These are phyloP conservation scores for Cecropterus lyciades DNA, from an alignment of 1,140 invertebrate species.

Conservation along the genomic window DNA sequence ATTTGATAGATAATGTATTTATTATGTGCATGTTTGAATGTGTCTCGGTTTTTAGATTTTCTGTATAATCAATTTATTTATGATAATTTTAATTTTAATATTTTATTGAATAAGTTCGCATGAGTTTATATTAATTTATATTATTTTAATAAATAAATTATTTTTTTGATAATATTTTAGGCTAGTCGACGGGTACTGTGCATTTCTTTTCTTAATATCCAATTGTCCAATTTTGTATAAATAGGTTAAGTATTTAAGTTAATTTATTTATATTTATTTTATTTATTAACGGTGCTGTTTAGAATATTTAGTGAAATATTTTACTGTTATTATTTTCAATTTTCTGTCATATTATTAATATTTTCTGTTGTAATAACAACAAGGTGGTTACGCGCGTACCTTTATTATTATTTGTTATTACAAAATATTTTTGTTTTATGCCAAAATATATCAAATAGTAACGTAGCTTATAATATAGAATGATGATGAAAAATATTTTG, in stretches of 20 bases:
- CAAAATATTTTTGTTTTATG: constrained; percentile 38
- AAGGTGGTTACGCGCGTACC: constrained; percentile 79
- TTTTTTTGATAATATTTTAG: constrained; percentile 50
- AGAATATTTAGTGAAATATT: constrained; percentile 39
- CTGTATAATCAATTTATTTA: constrained; percentile 22
- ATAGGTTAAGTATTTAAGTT: constrained; percentile 50
- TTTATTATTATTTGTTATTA: constrained; percentile 48
- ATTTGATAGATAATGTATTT: constrained; percentile 18
- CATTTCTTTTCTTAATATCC: constrained; percentile 68
- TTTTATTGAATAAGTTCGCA: constrained; percentile 18
- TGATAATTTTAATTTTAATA: constrained; percentile 28
- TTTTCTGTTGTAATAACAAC: constrained; percentile 42
- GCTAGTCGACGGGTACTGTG: constrained; percentile 81
- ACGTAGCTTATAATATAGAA: constrained; percentile 31
- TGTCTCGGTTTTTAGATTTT: constrained; percentile 32
- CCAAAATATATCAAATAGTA: constrained; percentile 23
- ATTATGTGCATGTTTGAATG: constrained; percentile 17
- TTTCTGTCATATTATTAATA: constrained; percentile 46
- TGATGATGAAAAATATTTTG: constrained; percentile 27
- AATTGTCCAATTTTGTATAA: constrained; percentile 79
- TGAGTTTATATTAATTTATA: constrained; percentile 38
- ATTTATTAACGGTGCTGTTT: constrained; percentile 53
- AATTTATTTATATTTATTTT: constrained; percentile 34
- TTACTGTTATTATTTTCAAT: constrained; percentile 34
- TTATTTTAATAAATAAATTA: constrained; percentile 46